phyloP scores from a whole-genome alignment of 1,140 invertebrate species.

The Asobara japonica region DNA sequence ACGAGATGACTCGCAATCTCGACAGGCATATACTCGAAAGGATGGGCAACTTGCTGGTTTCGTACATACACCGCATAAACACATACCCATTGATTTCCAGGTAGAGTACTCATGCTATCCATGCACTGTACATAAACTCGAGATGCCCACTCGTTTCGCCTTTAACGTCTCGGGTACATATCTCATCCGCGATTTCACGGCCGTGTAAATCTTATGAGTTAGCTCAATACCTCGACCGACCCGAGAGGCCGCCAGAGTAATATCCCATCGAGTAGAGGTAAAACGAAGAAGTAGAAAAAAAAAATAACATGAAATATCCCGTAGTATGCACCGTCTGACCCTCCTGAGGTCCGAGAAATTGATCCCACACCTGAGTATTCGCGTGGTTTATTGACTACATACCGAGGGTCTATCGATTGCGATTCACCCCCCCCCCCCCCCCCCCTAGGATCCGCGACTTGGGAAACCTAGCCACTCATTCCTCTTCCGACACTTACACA shows the following conservation, averaged over 20 bases:
- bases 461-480: conserved; percentile 2
- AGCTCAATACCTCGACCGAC: conserved; percentile 48
- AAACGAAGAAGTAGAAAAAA: conserved; percentile 2
- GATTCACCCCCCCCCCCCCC: conserved; percentile 38
- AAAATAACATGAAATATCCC: background rate
- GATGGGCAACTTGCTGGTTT: background rate
- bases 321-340: background rate
- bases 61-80: background rate
- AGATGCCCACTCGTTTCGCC: conserved; percentile 17
- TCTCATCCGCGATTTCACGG: conserved; percentile 48
- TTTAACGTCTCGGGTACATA: conserved; percentile 23
- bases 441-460: too few species aligned
- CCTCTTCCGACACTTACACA: background rate
- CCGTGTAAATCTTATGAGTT: conserved; percentile 44
- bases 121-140: background rate
- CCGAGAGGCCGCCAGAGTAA: conserved; percentile 31
- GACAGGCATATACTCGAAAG: background rate
- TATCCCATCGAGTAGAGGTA: conserved; percentile 20
- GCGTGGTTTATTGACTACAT: conserved; percentile 47
- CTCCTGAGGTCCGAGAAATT: conserved; percentile 15
- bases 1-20: too few species aligned
- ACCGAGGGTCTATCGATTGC: conserved; percentile 47
- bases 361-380: conserved; percentile 19
- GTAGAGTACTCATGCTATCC: background rate
- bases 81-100: background rate